phyloP scores from a whole-genome alignment of 2,888 invertebrate genomes.

The Octonoba sinensis region DNA sequence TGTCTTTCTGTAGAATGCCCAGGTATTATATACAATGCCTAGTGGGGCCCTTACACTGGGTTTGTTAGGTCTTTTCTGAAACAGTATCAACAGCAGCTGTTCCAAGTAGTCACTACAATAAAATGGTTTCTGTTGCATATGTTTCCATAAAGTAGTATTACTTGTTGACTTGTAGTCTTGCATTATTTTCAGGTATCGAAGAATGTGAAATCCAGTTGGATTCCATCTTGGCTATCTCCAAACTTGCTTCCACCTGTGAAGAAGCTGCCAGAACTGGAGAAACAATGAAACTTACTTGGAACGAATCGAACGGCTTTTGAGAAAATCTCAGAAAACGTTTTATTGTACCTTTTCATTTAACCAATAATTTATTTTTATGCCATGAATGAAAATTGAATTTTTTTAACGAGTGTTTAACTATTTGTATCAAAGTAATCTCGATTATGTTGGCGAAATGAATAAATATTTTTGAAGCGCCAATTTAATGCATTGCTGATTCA shows the following conservation, averaged over 20 bases:
- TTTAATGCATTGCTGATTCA: too few species aligned
- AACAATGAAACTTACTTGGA: constrained; percentile 74
- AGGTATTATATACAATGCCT: too few species aligned
- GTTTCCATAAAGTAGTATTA: not conserved
- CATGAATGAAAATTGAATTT: too few species aligned
- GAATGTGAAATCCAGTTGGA: constrained; percentile 73
- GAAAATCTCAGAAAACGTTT: constrained; percentile 71
- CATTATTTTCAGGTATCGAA: constrained; percentile 68
- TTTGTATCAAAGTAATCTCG: too few species aligned
- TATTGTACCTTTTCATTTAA: too few species aligned
- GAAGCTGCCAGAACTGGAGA: constrained; percentile 75
- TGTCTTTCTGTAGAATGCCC: too few species aligned
- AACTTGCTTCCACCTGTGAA: constrained; percentile 76
- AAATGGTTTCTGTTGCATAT: not conserved
- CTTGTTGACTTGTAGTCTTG: not conserved
- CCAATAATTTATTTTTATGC: too few species aligned
- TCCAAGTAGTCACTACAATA: not conserved
- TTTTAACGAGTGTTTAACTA: too few species aligned
- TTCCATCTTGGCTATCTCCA: constrained; percentile 76
- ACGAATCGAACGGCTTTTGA: constrained; percentile 14
- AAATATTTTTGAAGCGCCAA: too few species aligned
- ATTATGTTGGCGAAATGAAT: too few species aligned
- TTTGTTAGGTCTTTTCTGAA: too few species aligned
- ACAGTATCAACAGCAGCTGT: too few species aligned
- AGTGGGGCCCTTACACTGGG: not conserved